Evolutionary conservation across 2,888 invertebrate genomes (phyloP).

Genomic region (Scaptodrosophila latifasciaeformis): DNA sequence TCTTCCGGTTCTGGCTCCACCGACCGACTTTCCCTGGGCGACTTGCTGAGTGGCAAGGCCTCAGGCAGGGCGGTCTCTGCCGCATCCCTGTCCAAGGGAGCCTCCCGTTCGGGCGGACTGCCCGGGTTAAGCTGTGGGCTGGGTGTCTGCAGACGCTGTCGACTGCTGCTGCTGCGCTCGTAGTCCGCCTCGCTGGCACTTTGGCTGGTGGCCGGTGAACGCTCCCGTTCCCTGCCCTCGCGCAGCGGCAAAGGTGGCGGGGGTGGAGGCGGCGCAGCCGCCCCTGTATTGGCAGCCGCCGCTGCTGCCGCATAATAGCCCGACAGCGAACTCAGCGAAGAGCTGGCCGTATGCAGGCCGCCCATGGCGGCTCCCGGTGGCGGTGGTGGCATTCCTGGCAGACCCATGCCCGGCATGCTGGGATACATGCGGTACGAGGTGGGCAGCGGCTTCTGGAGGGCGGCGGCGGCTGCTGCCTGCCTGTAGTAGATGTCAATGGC

Average conservation of each 20-base stretch:
- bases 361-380: slow-evolving; percentile 41
- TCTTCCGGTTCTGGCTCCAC: background rate
- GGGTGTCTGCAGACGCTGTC: slow-evolving; percentile 57
- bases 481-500: slow-evolving; percentile 88
- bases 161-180: slow-evolving; percentile 54
- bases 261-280: slow-evolving; percentile 18
- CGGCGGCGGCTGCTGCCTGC: slow-evolving; percentile 83
- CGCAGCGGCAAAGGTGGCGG: background rate
- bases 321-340: slow-evolving; percentile 77
- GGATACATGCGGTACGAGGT: slow-evolving; percentile 79
- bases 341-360: slow-evolving; percentile 72
- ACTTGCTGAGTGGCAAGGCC: slow-evolving; percentile 1
- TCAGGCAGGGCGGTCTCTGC: too few relatives aligned
- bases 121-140: slow-evolving; percentile 75
- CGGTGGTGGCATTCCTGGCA: slow-evolving; percentile 57
- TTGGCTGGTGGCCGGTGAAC: slow-evolving; percentile 57
- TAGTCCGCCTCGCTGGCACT: slow-evolving; percentile 59
- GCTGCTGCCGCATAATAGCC: slow-evolving; percentile 76
- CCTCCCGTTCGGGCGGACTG: slow-evolving; percentile 70
- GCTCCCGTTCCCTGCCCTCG: slow-evolving; percentile 26
- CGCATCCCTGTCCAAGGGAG: slow-evolving; percentile 31
- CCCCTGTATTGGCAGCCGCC: background rate
- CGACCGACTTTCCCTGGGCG: slow-evolving; percentile 5
- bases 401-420: slow-evolving; percentile 71
- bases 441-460: slow-evolving; percentile 87